phyloP scores from a whole-genome alignment of 1,140 invertebrate genomes.

The Sitobion miscanthi region DNA sequence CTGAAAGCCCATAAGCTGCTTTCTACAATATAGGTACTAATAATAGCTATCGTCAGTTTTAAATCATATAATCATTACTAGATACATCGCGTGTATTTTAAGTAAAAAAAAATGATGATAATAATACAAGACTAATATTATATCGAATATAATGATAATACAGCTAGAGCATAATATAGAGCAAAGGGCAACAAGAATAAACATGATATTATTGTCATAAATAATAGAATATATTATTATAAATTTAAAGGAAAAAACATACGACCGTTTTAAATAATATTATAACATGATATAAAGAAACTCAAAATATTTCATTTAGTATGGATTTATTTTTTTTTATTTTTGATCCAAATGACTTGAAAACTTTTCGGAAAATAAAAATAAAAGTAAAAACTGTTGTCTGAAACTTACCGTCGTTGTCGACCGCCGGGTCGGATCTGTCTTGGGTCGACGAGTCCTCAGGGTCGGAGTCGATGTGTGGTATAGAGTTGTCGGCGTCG shows the following conservation, averaged over 20 bases:
- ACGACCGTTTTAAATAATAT: background rate
- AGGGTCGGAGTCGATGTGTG: conserved; percentile 47
- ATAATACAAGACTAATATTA: too few relatives aligned
- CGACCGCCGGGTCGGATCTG: background rate
- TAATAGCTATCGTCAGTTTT: too few relatives aligned
- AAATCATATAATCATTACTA: too few relatives aligned
- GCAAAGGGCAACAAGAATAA: too few relatives aligned
- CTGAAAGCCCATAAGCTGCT: too few relatives aligned
- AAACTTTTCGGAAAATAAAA: background rate
- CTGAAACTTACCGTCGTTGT: conserved; percentile 8
- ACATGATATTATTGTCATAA: too few relatives aligned
- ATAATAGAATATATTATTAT: too few relatives aligned
- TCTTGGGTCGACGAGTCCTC: conserved; percentile 23
- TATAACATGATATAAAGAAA: background rate
- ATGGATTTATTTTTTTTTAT: background rate
- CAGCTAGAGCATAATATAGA: too few relatives aligned
- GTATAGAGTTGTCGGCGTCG: conserved; percentile 43
- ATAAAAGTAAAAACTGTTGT: background rate
- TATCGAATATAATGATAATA: too few relatives aligned
- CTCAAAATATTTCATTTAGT: background rate
- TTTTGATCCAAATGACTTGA: background rate
- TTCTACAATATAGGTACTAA: too few relatives aligned
- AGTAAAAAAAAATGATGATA: too few relatives aligned
- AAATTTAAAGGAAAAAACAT: background rate
- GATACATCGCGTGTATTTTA: too few relatives aligned